These are phyloP conservation scores for Maconellicoccus hirsutus DNA, from an alignment of 1,140 invertebrate genomes.

Conservation along the genomic window DNA sequence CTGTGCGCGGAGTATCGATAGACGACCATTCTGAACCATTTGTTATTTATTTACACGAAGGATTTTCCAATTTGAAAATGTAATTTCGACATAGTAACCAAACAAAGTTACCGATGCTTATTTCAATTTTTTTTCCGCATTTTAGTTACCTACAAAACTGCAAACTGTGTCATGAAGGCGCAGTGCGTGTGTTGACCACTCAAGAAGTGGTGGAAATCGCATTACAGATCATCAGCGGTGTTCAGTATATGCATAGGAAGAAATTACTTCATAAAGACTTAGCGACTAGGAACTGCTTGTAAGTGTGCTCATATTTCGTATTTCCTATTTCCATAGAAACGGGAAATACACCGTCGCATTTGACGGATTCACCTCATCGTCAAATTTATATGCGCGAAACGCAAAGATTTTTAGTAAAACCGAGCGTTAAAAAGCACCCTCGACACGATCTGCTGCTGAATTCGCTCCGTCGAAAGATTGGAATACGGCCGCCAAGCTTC, in stretches of 20 bases:
- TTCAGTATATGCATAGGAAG: constrained; percentile 81
- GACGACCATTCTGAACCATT: constrained; percentile 38
- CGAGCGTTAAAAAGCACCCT: not conserved
- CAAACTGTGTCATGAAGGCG: constrained; percentile 31
- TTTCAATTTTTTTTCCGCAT: not conserved
- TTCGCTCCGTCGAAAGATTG: too few species aligned
- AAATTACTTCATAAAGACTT: constrained; percentile 82
- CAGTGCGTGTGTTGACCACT: constrained; percentile 31
- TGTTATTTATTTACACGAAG: constrained; percentile 31
- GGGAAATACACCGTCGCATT: not conserved
- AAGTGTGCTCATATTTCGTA: constrained; percentile 40
- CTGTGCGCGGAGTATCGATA: constrained; percentile 66
- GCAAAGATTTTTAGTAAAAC: not conserved
- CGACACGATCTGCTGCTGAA: not conserved
- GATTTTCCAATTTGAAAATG: constrained; percentile 32
- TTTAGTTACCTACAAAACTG: constrained; percentile 32
- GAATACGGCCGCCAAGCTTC: too few species aligned
- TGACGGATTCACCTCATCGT: too few species aligned
- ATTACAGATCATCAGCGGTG: constrained; percentile 70
- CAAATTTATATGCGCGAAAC: not conserved
- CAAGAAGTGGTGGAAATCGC: constrained; percentile 81
- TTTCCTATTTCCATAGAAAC: not conserved
- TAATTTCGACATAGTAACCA: constrained; percentile 24
- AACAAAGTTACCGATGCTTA: too few species aligned
- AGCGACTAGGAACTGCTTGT: constrained; percentile 80